Evolutionary conservation across 2,888 invertebrate species (phyloP), one percentile per base, ranked within the genome.

Genomic region (Cylindroiulus punctatus): DNA sequence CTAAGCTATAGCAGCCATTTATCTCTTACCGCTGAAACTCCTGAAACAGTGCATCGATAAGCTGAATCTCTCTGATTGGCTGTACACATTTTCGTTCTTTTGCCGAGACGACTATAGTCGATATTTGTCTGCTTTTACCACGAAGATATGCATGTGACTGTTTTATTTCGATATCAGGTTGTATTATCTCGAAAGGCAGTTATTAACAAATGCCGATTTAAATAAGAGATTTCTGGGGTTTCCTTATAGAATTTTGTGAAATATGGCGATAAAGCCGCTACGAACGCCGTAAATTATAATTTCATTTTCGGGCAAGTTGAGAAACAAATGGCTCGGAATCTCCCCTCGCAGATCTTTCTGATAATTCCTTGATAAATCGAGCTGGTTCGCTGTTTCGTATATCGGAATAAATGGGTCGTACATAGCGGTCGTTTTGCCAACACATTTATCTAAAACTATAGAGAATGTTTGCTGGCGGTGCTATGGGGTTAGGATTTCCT

Each of bases 291-390:
- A 19, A 65, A 65, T 26, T 65, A 1, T 26, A 65, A 65, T 65
- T 65, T 22, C 8, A 26, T 65, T 65, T 65, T 65, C 26, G 26
- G 22, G 26, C 65, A 26, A 65, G 65, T 65, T 10, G 65, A 26
- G 26, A 65, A 65, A 26, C 65, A 65, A 65, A 65, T 65, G 65
- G 26, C 65, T 19, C 65, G 65, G 65, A 65, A 65, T 65, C 65
- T n/a, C 65, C 22, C 19, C 65, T 65, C 10, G 22, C 0, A 65
- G 65, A 65, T 65, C 57, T n/a, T 65, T 19, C 26, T 22, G 52
- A 52, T 52, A 52, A 65, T 22, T 19, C 22, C 1, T 26, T 26
- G 22, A 65, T 17, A 65, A 26, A 65, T 65, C 22, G 26, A 26
- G 22, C 10, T 44, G 44, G 14, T 26, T 65, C 65, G 19, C 65